Conservation (phyloP, 2,888 invertebrate genomes). For the Nemapogon koenigi region DNA sequence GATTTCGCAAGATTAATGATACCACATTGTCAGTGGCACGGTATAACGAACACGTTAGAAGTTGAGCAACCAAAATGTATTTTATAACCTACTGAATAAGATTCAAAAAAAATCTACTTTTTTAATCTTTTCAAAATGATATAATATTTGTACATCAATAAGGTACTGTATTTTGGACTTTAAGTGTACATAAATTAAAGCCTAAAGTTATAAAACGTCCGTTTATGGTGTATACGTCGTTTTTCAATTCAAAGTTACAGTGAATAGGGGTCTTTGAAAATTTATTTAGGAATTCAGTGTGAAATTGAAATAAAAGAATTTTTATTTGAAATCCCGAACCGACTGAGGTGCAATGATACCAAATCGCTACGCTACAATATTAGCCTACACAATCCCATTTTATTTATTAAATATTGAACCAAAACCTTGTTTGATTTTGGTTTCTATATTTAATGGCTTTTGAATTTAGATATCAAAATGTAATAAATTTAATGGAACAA, state of each 20-base stretch:
- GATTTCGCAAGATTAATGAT: constrained; percentile 66
- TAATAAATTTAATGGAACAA: no score
- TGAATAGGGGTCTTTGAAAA: constrained; percentile 39
- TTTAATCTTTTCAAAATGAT: constrained; percentile 32
- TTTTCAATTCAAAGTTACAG: neutral
- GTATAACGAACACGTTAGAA: constrained; percentile 44
- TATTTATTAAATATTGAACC: no score
- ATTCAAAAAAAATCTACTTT: constrained; percentile 35
- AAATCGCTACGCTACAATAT: no score
- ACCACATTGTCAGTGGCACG: constrained; percentile 59
- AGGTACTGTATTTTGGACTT: neutral
- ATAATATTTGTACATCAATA: neutral
- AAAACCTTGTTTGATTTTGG: no score
- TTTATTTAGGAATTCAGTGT: constrained; percentile 54
- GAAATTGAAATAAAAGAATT: constrained; percentile 54
- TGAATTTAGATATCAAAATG: no score
- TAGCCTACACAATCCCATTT: no score
- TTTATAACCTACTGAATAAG: constrained; percentile 36
- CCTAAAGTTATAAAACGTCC: constrained; percentile 20
- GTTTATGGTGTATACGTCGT: no score
- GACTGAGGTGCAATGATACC: constrained; percentile 28
- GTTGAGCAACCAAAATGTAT: constrained; percentile 43
- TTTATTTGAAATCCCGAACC: constrained; percentile 28
- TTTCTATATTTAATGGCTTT: no score
- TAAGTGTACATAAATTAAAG: fast-evolving